Evolutionary conservation across 1,140 invertebrate genomes (phyloP), one percentile per base, ranked within the genome.

Genomic region (Thaumetopoea pityocampa): DNA sequence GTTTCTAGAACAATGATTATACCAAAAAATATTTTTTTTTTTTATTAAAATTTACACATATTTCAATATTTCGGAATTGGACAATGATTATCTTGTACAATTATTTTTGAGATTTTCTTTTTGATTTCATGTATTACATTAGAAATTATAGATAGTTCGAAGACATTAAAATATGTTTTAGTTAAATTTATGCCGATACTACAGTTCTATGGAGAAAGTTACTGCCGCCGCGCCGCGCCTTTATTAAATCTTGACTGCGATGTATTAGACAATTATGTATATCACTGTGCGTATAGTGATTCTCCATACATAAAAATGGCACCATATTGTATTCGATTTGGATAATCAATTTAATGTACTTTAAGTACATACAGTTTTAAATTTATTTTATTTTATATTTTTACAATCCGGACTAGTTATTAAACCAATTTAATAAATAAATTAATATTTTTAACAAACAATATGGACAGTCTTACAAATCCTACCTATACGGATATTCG

Each of bases 381-480:
- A 28, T 24, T 12, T 47, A 24, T 22, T 43, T 12, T 36, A 34
- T 46, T 51, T 34, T 32, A 45, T 40, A 43, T 36, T 48, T 37
- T 36, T 52, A 48, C 45, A 52, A 49, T 56, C 54, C 56, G 62
- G 73, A 78, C 73, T 78, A 78, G 73, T 56, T 55, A 69, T 53
- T 60, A 64, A 54, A 65, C 55, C 55, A 47, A 63, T 71, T 67
- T 62, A 72, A 77, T 64, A 55, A 70, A 79, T 78, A 76, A 76
- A 72, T 73, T 69, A 63, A 71, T 48, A 61, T 58, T 69, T 62
- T 62, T 47, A 64, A 65, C 58, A 61, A 68, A 50, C 37, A 49
- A 56, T 45, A 44, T 44, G 51, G 61, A 63, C 71, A 79, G 69
- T 79, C 71, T 73, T 76, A 56, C 57, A 55, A 62, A 66, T 19